Evolutionary conservation across 1,140 invertebrate species (phyloP).

Genomic region (Drosophila burlai): DNA sequence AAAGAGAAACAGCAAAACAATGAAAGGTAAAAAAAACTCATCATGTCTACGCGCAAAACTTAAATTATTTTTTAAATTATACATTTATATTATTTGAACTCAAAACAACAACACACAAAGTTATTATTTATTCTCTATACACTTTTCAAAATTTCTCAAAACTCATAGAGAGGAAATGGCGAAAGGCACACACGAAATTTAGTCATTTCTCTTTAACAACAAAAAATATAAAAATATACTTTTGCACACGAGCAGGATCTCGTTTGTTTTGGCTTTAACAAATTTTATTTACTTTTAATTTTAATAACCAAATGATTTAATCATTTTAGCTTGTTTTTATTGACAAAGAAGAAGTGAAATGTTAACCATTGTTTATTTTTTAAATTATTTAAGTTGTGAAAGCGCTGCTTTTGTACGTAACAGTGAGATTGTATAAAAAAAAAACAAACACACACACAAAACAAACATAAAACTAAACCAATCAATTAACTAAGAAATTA

Average conservation of each 20-base stretch:
- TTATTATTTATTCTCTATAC: slow-evolving; percentile 73
- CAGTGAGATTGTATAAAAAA: slow-evolving; percentile 64
- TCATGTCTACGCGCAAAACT: slow-evolving; percentile 74
- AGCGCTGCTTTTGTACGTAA: slow-evolving; percentile 66
- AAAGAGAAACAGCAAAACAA: slow-evolving; percentile 34
- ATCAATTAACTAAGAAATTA: slow-evolving; percentile 52
- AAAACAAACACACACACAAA: slow-evolving; percentile 6
- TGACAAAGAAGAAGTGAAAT: slow-evolving; percentile 51
- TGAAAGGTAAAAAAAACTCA: slow-evolving; percentile 56
- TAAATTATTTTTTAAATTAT: slow-evolving; percentile 73
- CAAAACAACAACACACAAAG: slow-evolving; percentile 60
- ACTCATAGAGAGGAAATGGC: slow-evolving; percentile 48
- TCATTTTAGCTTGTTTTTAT: slow-evolving; percentile 71
- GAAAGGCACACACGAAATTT: slow-evolving; percentile 19
- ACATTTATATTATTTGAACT: slow-evolving; percentile 55
- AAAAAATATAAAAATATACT: background rate
- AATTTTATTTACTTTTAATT: slow-evolving; percentile 67
- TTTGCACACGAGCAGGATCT: slow-evolving; percentile 84
- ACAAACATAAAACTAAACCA: slow-evolving; percentile 30
- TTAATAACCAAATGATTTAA: slow-evolving; percentile 70
- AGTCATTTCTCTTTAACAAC: slow-evolving; percentile 59
- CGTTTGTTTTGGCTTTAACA: slow-evolving; percentile 83
- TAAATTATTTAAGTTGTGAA: slow-evolving; percentile 75
- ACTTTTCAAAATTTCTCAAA: slow-evolving; percentile 64
- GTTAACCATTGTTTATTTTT: slow-evolving; percentile 72